A percentile compares a stretch with the other conserved stretches of the same genome.
phyloP scores from a whole-genome alignment of 2,888 invertebrate species.

The Lasioglossum morio region DNA sequence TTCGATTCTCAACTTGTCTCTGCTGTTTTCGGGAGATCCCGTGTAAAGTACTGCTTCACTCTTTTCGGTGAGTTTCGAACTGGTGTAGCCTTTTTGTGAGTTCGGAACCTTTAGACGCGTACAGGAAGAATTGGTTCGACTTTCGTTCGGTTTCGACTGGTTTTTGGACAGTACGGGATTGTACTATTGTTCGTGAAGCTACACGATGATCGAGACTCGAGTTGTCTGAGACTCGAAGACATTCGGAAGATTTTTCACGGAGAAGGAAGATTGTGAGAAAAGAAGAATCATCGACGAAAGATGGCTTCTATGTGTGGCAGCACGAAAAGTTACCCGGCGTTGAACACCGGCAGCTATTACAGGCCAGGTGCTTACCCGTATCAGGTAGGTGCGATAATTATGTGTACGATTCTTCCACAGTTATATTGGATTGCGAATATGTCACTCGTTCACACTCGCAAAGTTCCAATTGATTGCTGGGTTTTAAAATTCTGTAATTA shows the following conservation, averaged over 20 bases:
- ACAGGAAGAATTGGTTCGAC: background rate
- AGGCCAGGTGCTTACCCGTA: conserved; percentile 84
- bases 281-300: conserved; percentile 73
- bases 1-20: background rate
- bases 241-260: background rate
- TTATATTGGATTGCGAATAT: background rate
- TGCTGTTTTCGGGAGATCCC: background rate
- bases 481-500: background rate
- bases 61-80: background rate
- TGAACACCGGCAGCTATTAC: conserved; percentile 87
- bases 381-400: conserved; percentile 77
- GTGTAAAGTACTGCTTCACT: background rate
- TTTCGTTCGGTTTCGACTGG: background rate
- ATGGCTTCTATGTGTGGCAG: conserved; percentile 89
- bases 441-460: background rate
- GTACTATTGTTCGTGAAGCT: background rate
- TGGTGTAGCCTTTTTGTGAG: background rate
- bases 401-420: background rate
- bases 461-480: background rate
- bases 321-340: conserved; percentile 88
- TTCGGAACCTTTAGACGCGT: background rate
- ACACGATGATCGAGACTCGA: conserved; percentile 26
- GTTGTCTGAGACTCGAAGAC: conserved; percentile 12
- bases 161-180: background rate
- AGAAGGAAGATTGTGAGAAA: background rate